Evolutionary conservation across 2,113 vertebrate genomes (phyloP), one percentile per base, ranked within the genome.

Genomic region (Ranitomeya imitator): DNA sequence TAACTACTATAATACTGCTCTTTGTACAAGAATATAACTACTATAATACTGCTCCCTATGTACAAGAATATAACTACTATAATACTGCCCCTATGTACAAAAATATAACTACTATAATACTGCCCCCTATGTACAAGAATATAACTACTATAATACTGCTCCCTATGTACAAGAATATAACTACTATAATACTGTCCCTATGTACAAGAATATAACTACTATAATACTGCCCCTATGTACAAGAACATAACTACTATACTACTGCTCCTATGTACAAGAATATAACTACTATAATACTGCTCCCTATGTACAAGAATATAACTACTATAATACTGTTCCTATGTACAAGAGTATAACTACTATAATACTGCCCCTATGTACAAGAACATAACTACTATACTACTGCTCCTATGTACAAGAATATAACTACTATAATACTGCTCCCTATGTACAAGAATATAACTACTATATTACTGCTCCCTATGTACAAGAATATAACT

Each of bases 371-470:
- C 63, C 11, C 63, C 21, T 31, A 67, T 67, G n/a, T 67, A n/a
- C 21, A 23, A 23, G 21, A 67, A 67, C 23, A 67, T 67, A 67
- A 67, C 63, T 67, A 67, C 63, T 67, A 67, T 23, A 67, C 23
- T 67, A 67, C 63, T 67, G 63, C 63, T 11, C 63, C 21, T 31
- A 67, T 67, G 9, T 67, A n/a, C 21, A 23, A 23, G 21, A 67
- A 67, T 67, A 67, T 67, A 67, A 67, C 63, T 67, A 67, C 63
- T 67, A 67, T 23, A 67, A 67, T 67, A 67, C 63, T 67, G 63
- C 63, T n/a, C 11, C 63, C 21, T 31, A 67, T 67, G n/a, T 67
- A n/a, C 21, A 23, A 23, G 21, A 67, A 67, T 67, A 67, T 67
- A 67, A 67, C 63, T 67, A 67, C 63, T 67, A 67, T 23, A 67